Evolutionary conservation across 2,888 invertebrate genomes (phyloP).

Genomic region (Neelides folsomi): DNA sequence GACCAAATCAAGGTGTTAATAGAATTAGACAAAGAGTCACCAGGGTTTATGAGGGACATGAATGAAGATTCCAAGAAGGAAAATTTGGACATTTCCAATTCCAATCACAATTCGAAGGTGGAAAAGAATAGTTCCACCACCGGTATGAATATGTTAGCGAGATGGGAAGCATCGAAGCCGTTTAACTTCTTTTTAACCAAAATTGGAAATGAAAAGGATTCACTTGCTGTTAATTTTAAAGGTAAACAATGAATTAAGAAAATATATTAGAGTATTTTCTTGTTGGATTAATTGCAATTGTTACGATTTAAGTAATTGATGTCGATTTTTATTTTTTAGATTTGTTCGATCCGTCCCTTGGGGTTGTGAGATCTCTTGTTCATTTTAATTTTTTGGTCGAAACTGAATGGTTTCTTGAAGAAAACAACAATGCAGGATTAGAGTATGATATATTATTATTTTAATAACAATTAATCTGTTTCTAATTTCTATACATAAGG

Average conservation of each 20-base stretch:
- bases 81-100: neutral
- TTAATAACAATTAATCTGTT: constrained; percentile 9
- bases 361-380: constrained; percentile 56
- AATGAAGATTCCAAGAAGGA: neutral
- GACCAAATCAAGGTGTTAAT: constrained; percentile 50
- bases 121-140: neutral
- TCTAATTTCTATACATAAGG: constrained; percentile 7
- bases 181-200: constrained; percentile 42
- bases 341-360: constrained; percentile 62
- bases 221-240: constrained; percentile 13
- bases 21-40: constrained; percentile 30
- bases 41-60: constrained; percentile 11
- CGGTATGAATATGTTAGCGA: constrained; percentile 42
- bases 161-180: constrained; percentile 51
- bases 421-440: constrained; percentile 65
- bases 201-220: constrained; percentile 7
- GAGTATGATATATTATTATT: constrained; percentile 41
- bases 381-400: constrained; percentile 92
- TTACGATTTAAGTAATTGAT: neutral
- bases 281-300: too few relatives aligned
- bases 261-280: too few relatives aligned
- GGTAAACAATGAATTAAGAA: constrained; percentile 11
- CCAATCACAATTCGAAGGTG: neutral
- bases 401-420: constrained; percentile 71
- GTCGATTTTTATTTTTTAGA: constrained; percentile 42